Evolutionary conservation across 2,113 vertebrate species (phyloP).

Genomic region (Saguinus midas): DNA sequence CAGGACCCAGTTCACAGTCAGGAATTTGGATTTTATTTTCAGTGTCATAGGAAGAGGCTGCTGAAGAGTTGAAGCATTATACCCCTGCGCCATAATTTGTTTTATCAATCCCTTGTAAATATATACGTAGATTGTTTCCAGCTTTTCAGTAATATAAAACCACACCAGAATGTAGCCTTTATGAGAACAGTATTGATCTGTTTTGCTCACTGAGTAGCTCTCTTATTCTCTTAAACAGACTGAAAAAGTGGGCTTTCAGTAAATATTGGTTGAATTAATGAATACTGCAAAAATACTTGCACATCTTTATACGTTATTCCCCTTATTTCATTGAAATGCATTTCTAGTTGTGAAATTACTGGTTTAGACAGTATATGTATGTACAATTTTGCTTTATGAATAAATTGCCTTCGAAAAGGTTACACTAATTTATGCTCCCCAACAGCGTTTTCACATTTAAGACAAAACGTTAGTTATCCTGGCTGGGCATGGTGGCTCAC

Average conservation of each 20-base stretch:
- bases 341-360: constrained; percentile 42
- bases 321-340: not conserved
- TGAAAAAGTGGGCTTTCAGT: not conserved
- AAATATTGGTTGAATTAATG: not conserved
- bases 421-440: not conserved
- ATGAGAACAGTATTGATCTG: not conserved
- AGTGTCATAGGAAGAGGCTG: not conserved
- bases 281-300: not conserved
- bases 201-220: not conserved
- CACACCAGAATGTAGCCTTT: not conserved
- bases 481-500: accelerated
- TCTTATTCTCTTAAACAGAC: not conserved
- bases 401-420: not conserved
- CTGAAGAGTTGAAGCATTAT: not conserved
- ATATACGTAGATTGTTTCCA: not conserved
- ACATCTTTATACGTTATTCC: not conserved
- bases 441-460: constrained; percentile 36
- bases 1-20: not conserved
- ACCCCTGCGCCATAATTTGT: not conserved
- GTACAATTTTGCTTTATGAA: constrained; percentile 39
- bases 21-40: not conserved
- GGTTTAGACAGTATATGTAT: not conserved
- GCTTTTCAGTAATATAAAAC: constrained; percentile 3
- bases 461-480: not conserved
- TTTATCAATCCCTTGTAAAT: not conserved